phyloP scores from a whole-genome alignment of 2,797 vertebrate genomes.

The Echiichthys vipera region DNA sequence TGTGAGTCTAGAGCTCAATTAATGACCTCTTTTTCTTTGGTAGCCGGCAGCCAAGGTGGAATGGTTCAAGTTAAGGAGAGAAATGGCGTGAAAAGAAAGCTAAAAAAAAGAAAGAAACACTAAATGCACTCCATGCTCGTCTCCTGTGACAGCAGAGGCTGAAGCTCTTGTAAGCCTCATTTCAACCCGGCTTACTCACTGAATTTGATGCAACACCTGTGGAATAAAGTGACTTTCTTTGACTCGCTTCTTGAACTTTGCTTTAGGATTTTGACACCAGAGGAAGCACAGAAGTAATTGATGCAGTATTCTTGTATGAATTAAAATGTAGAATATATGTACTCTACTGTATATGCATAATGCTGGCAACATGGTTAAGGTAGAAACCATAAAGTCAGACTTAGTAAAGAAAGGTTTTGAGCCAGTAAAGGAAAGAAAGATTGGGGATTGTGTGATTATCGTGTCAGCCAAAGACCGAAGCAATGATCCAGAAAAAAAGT shows the following conservation, averaged over 20 bases:
- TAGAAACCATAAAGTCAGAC: background rate
- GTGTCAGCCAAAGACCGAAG: background rate
- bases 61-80: slow-evolving; percentile 80
- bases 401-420: background rate
- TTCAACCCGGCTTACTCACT: slow-evolving; percentile 56
- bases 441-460: slow-evolving; percentile 7
- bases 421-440: background rate
- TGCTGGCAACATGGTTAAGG: background rate
- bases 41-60: slow-evolving; percentile 71
- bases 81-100: slow-evolving; percentile 77
- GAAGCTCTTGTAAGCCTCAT: slow-evolving; percentile 63
- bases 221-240: slow-evolving; percentile 48
- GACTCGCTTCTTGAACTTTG: slow-evolving; percentile 38
- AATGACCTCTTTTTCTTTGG: slow-evolving; percentile 70
- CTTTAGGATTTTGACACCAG: slow-evolving; percentile 17
- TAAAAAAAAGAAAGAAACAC: slow-evolving; percentile 12
- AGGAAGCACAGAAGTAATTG: slow-evolving; percentile 24
- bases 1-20: slow-evolving; percentile 66
- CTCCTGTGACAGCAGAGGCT: slow-evolving; percentile 64
- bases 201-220: slow-evolving; percentile 65
- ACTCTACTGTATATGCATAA: background rate
- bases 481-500: slow-evolving; percentile 11
- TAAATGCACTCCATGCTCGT: slow-evolving; percentile 63
- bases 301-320: background rate
- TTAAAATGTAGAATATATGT: background rate